phyloP scores from a whole-genome alignment of 2,113 vertebrate species.

The Notothenia coriiceps region DNA sequence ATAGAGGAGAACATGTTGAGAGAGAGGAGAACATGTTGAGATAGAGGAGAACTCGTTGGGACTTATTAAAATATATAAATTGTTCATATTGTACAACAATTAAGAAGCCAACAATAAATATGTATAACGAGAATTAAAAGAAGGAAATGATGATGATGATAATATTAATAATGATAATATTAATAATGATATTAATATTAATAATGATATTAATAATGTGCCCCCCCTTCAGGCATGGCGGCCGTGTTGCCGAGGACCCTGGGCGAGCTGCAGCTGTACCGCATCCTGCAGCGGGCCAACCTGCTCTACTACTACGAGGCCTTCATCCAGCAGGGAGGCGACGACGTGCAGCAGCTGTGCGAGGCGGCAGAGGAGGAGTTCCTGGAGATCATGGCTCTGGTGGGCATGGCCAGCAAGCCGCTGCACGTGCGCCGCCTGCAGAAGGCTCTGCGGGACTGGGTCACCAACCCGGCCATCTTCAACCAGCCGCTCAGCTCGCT shows the following conservation, averaged over 20 bases:
- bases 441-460: constrained; percentile 98
- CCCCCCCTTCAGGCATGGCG: constrained; percentile 88
- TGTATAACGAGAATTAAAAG: no score
- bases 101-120: no score
- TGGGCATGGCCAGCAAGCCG: constrained; percentile 98
- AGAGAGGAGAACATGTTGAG: no score
- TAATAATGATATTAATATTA: no score
- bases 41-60: background rate
- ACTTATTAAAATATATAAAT: background rate
- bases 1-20: no score
- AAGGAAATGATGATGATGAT: background rate
- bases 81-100: background rate
- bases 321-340: constrained; percentile 98
- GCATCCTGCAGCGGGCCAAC: constrained; percentile 96
- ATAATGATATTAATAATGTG: no score
- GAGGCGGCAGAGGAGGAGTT: constrained; percentile 99
- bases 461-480: constrained; percentile 96
- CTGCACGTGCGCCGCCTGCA: constrained; percentile 96
- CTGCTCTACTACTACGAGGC: constrained; percentile 97
- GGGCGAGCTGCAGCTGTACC: constrained; percentile 97
- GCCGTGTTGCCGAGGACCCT: constrained; percentile 95
- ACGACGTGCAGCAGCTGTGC: constrained; percentile 98
- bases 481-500: constrained; percentile 96
- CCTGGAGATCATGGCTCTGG: constrained; percentile 98
- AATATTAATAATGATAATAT: no score